These are phyloP conservation scores for Mastomys coucha DNA, from an alignment of 2,113 vertebrate genomes.

Conservation along the genomic window DNA sequence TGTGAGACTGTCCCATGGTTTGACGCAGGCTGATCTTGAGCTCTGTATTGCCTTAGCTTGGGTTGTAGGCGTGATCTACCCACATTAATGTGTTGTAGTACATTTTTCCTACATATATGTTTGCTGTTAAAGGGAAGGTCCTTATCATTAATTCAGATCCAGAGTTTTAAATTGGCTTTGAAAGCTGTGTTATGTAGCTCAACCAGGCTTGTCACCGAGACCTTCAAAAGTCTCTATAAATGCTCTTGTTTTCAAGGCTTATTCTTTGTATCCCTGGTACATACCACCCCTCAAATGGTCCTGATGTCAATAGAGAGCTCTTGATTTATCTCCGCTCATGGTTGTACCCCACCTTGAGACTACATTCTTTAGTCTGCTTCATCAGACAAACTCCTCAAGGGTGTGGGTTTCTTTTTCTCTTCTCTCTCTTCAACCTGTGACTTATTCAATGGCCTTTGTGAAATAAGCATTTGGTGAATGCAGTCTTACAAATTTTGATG, in stretches of 20 bases:
- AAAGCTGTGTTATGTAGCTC: neutral
- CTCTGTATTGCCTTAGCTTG: neutral
- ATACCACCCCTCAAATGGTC: neutral
- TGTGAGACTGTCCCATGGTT: neutral
- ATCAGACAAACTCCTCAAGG: neutral
- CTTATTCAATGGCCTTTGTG: neutral
- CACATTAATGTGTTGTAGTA: neutral
- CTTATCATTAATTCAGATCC: neutral
- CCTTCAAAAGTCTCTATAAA: neutral
- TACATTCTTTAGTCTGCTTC: neutral
- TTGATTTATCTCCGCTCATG: neutral
- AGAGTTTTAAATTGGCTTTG: neutral
- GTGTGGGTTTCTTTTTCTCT: no score
- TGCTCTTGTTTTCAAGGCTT: neutral
- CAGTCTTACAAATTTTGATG: neutral
- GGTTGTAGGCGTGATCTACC: neutral
- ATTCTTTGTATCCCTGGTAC: neutral
- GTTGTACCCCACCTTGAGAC: neutral
- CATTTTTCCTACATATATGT: neutral
- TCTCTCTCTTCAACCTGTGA: neutral
- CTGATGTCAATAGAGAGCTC: neutral
- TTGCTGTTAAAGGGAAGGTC: neutral
- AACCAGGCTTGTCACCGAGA: neutral
- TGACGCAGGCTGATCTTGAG: neutral
- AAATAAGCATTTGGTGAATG: neutral